A percentile compares a stretch with the other conserved stretches of the same genome.
These are phyloP conservation scores for Procambarus virginalis DNA, from an alignment of 1,140 invertebrate genomes.

Conservation along the genomic window DNA sequence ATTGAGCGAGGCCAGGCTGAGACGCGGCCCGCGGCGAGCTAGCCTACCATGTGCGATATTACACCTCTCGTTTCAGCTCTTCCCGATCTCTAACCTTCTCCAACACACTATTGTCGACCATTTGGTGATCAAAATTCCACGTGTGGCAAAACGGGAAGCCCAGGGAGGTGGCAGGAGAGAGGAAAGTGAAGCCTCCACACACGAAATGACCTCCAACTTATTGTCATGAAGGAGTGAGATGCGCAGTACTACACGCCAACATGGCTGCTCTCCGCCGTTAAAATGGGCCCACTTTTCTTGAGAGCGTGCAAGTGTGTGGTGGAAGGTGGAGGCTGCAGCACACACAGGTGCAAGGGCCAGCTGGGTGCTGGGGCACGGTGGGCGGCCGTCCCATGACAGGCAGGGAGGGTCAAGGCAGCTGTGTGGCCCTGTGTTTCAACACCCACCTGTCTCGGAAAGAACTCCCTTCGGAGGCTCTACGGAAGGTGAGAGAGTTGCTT, in stretches of 20 bases:
- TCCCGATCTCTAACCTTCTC: conserved; percentile 27
- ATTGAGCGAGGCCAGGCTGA: conserved; percentile 36
- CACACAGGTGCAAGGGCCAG: not conserved
- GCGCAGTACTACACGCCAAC: conserved; percentile 47
- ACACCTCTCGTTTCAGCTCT: conserved; percentile 53
- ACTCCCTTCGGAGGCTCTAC: not conserved
- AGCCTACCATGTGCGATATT: conserved; percentile 61
- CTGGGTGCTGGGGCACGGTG: not conserved
- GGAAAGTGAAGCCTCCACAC: conserved; percentile 24
- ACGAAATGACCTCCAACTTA: conserved; percentile 57
- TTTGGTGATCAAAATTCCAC: conserved; percentile 40
- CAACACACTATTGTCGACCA: conserved; percentile 3
- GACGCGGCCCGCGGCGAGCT: conserved; percentile 30
- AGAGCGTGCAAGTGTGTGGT: not conserved
- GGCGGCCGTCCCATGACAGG: not conserved
- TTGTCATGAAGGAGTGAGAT: conserved; percentile 40
- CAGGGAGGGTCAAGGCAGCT: not conserved
- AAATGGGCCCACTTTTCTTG: conserved; percentile 17
- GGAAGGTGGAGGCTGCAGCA: not conserved
- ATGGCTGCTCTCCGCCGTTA: conserved; percentile 41
- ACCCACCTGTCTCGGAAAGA: not conserved
- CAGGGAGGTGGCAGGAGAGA: conserved; percentile 5
- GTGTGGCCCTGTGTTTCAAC: not conserved
- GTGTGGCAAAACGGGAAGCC: conserved; percentile 36
- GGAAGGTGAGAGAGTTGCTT: not conserved